These are phyloP conservation scores for Corydoras maculifer DNA, from an alignment of 2,113 vertebrate genomes.

Conservation along the genomic window DNA sequence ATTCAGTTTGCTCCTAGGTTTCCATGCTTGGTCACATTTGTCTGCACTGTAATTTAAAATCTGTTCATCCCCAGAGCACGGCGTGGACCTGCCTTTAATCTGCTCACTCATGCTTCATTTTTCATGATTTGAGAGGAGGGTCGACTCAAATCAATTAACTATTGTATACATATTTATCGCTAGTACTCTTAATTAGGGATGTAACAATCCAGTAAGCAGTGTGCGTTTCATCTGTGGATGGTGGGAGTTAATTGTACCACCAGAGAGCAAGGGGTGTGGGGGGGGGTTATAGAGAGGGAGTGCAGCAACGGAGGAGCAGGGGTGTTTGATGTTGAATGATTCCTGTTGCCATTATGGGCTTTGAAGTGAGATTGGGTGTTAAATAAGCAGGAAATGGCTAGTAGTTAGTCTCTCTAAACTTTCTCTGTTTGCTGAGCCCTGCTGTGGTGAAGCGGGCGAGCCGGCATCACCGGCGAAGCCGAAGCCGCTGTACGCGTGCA, in stretches of 20 bases:
- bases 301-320: slow-evolving; percentile 8
- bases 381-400: slow-evolving; percentile 66
- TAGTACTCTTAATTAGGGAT: too few relatives aligned
- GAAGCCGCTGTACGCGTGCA: slow-evolving; percentile 59
- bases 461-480: slow-evolving; percentile 46
- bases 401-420: slow-evolving; percentile 63
- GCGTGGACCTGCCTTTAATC: too few relatives aligned
- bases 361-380: slow-evolving; percentile 62
- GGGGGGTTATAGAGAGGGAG: not conserved
- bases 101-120: too few relatives aligned
- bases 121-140: too few relatives aligned
- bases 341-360: slow-evolving; percentile 44
- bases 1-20: too few relatives aligned
- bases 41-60: too few relatives aligned
- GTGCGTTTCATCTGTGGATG: slow-evolving; percentile 12
- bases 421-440: slow-evolving; percentile 47
- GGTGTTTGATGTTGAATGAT: slow-evolving; percentile 45
- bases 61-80: too few relatives aligned
- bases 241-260: slow-evolving; percentile 42
- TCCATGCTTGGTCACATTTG: too few relatives aligned
- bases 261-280: slow-evolving; percentile 4
- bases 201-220: not conserved
- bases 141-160: too few relatives aligned
- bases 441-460: slow-evolving; percentile 44
- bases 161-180: too few relatives aligned